Percentiles rank a stretch among this genome's conserved stretches.
Conservation (phyloP, 64 coral and sea anemone species). For the Anthopleura sola region DNA sequence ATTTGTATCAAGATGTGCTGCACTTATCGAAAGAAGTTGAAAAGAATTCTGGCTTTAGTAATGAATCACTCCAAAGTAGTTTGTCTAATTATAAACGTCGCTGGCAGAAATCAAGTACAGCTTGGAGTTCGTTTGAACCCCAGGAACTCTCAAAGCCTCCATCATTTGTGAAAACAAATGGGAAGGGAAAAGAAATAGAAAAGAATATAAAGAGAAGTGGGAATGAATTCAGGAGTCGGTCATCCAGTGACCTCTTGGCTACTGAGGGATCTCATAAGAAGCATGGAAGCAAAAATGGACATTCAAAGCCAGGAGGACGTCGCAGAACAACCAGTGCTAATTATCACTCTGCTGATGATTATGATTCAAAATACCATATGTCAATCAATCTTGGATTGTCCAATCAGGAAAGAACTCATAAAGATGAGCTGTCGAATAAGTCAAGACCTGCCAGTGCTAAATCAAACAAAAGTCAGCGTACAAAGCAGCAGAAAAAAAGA, state of each 20-base stretch:
- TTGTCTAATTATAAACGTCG: conserved; percentile 72
- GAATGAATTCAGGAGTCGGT: conserved; percentile 22
- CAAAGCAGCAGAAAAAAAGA: neutral
- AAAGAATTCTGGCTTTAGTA: conserved; percentile 22
- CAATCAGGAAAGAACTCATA: neutral
- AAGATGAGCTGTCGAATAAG: neutral
- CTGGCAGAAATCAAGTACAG: conserved; percentile 82
- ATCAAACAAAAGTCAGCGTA: neutral
- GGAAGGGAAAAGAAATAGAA: neutral
- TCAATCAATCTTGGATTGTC: conserved; percentile 7
- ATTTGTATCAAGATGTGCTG: conserved; percentile 36
- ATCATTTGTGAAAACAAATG: conserved; percentile 28
- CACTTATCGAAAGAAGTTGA: conserved; percentile 46
- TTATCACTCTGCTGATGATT: conserved; percentile 23
- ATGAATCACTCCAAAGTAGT: conserved; percentile 42
- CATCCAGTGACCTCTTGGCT: neutral
- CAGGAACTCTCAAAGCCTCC: conserved; percentile 75
- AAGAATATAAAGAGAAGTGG: conserved; percentile 25
- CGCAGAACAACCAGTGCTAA: conserved; percentile 23
- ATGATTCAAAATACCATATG: neutral
- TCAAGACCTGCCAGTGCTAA: neutral
- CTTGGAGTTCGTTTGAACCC: conserved; percentile 79
- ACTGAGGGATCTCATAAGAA: neutral
- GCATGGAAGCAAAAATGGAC: neutral
- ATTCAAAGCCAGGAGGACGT: neutral